Base-by-base conservation (phyloP, 2,888 invertebrate species). In the Mystacides longicornis region DNA sequence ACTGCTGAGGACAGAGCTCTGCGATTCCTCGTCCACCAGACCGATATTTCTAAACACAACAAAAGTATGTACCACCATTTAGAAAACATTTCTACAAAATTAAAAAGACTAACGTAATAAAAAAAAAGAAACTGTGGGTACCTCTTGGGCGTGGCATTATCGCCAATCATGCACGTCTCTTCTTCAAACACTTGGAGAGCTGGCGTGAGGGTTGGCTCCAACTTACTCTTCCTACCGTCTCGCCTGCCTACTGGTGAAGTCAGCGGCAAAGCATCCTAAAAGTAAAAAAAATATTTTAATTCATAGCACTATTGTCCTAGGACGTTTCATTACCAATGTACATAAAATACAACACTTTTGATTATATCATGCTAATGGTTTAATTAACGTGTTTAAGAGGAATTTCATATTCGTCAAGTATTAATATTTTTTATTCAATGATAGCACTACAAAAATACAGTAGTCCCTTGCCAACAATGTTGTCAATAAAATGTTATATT, bases 1-100 rank as follows among this genome's bases (percentile, higher is more conserved):
- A 21, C 83, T 85, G 67, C 89, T 90, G 63, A 86, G 77, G 23
- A 88, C 81, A n/a, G 90, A 90, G 65, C 87, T 89, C 69, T 89
- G 89, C 3, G 90, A 90, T 69, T 88, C 87, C 64, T 91, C 91
- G 66, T 85, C 85, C 62, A 82, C 66, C 68, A 77, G 67, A 63
- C 74, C 72, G 11, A 73, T 69, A 18, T 74, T 73, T 64, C 75
- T 77, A 70, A 51, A 61, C 55, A 14, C 37, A 33, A 51, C 3
- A 51, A 22, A 18, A 43, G 16, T 16, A 43, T 23, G 14, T n/a
- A n/a, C n/a, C 31, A 31, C 31, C 31, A 9, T 23, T 23, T 9
- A 49, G 16, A 23, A 18, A 49, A 27, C 23, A 43, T 43, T 43
- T 11, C 43, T 9, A 43, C 9, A 16, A 16, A 43, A 11, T 43